Evolutionary conservation across 2,113 vertebrate genomes (phyloP).

Genomic region (Ageneiosus marmoratus): DNA sequence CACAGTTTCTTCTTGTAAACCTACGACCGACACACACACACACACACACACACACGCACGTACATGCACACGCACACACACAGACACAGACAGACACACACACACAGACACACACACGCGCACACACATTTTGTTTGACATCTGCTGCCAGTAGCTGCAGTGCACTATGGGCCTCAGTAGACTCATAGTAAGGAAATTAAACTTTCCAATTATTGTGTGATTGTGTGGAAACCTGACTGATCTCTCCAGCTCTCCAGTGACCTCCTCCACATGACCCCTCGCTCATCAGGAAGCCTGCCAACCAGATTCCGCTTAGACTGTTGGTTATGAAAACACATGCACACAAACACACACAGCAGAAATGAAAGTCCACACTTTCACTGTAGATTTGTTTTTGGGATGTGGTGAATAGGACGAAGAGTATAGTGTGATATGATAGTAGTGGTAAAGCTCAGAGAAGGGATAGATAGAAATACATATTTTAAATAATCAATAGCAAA

Average conservation of each 20-base stretch:
- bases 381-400: background rate
- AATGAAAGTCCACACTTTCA: background rate
- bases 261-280: background rate
- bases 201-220: conserved; percentile 4
- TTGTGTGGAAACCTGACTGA: conserved; percentile 16
- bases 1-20: background rate
- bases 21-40: background rate
- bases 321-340: background rate
- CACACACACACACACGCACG: background rate
- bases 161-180: background rate
- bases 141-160: conserved; percentile 2
- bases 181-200: background rate
- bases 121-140: background rate
- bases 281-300: background rate
- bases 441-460: background rate
- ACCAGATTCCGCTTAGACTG: background rate
- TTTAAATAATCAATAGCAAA: no score
- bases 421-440: background rate
- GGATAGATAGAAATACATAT: background rate
- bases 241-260: background rate
- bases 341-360: background rate
- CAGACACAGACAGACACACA: background rate
- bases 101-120: background rate
- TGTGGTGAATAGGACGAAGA: background rate
- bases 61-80: no score